Evolutionary conservation across 2,888 invertebrate genomes (phyloP), one percentile per base, ranked within the genome.

Genomic region (Cacoxenus indagator): DNA sequence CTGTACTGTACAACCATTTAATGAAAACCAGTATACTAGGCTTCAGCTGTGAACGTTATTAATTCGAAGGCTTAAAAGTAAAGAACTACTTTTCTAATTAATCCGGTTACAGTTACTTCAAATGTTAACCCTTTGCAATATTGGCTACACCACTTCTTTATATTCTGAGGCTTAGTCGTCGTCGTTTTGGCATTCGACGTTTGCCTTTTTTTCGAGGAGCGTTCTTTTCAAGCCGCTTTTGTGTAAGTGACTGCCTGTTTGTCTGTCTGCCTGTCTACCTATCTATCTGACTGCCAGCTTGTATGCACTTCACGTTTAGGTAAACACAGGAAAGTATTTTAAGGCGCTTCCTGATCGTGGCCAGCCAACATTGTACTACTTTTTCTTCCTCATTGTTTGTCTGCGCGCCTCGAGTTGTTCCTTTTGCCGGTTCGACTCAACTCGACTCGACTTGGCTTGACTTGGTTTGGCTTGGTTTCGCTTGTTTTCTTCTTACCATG

Each of bases 271-370:
- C 37, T 37, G 37, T 37, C 37, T 37, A 14, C 14, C 37, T 11
- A 14, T 14, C 1, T 37, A 14, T 14, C 14, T 0, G 31, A 5
- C 9, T 5, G 31, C 31, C 1, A 11, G 37, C 37, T 37, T 19
- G 22, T 9, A 51, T 55, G 55, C 55, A 55, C 27, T 55, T 27
- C 55, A 27, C 55, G n/a, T 43, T 37, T 62, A 62, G 43, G 45
- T 62, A 62, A 62, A 62, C n/a, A 62, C 61, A 62, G 61, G 61
- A 62, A 62, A 62, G 26, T n/a, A 62, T 37, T 62, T 62, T 62
- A 62, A 62, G 61, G 45, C 24, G 26, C 45, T 62, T 62, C 61
- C 61, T 62, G 45, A 22, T 45, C 61, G 45, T 62, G 61, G 43
- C 61, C 45, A 51, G 22, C 51, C 14, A 8, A 37, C 31, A 9